Percentiles rank a stretch among this genome's conserved stretches.
phyloP scores from a whole-genome alignment of 2,113 vertebrate species.

The Epinephelus cyanopodus region DNA sequence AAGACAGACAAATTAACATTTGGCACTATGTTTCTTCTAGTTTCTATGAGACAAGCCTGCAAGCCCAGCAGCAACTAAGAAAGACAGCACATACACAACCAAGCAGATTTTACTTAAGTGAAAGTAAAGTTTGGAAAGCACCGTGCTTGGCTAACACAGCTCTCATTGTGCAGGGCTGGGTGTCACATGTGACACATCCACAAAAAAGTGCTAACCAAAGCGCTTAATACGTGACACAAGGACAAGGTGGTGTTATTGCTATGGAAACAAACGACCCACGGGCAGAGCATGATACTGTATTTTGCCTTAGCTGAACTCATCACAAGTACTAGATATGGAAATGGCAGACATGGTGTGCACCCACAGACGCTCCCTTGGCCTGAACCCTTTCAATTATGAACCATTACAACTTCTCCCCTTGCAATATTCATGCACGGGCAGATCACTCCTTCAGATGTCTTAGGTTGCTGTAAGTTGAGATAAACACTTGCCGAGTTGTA shows the following conservation, averaged over 20 bases:
- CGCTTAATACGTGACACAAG: slow-evolving; percentile 11
- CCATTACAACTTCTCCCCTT: slow-evolving; percentile 75
- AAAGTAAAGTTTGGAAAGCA: slow-evolving; percentile 5
- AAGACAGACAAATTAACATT: neutral
- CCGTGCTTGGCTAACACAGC: neutral
- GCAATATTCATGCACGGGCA: slow-evolving; percentile 73
- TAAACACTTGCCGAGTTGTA: slow-evolving; percentile 81
- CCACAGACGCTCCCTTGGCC: slow-evolving; percentile 47
- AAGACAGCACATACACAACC: neutral
- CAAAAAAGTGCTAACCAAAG: slow-evolving; percentile 9
- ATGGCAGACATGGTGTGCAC: slow-evolving; percentile 15
- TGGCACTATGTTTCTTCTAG: neutral
- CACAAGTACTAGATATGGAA: slow-evolving; percentile 12
- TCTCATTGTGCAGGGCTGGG: neutral
- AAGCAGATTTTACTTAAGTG: neutral
- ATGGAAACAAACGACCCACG: slow-evolving; percentile 13
- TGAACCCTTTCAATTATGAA: slow-evolving; percentile 78
- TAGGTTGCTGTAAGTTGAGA: slow-evolving; percentile 82
- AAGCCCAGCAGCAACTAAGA: slow-evolving; percentile 4
- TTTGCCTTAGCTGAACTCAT: neutral
- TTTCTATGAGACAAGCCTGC: neutral
- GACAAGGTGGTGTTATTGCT: slow-evolving; percentile 3
- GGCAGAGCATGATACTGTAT: neutral
- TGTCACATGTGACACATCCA: neutral
- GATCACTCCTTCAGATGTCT: slow-evolving; percentile 69